phyloP scores from a whole-genome alignment of 1,140 invertebrate genomes.

The Stegodyphus mimosarum region DNA sequence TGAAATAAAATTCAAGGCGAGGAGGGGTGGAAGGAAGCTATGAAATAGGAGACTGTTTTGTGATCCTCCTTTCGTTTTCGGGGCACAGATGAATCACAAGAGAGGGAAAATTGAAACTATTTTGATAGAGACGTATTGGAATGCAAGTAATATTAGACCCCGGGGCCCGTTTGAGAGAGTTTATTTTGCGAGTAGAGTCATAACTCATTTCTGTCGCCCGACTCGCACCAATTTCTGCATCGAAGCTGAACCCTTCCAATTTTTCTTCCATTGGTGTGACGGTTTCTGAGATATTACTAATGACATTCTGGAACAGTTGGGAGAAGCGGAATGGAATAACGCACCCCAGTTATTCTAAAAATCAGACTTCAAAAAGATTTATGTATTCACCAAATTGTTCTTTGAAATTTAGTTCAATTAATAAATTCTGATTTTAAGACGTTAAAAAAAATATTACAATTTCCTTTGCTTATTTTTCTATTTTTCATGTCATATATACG shows the following conservation, averaged over 20 bases:
- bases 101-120: constrained; percentile 51
- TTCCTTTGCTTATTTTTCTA: too few species aligned
- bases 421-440: too few species aligned
- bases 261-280: constrained; percentile 1
- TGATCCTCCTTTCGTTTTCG: constrained; percentile 21
- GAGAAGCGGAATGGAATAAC: too few species aligned
- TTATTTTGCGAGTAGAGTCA: constrained; percentile 29
- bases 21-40: background rate
- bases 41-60: constrained; percentile 54
- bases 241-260: background rate
- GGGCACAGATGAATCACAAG: constrained; percentile 32
- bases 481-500: too few species aligned
- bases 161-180: constrained; percentile 44
- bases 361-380: too few species aligned
- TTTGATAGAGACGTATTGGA: constrained; percentile 58
- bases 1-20: background rate
- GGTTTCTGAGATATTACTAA: background rate
- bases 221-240: background rate
- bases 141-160: constrained; percentile 61
- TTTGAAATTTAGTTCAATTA: too few species aligned
- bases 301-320: background rate
- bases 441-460: too few species aligned
- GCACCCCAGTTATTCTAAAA: too few species aligned
- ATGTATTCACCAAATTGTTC: too few species aligned
- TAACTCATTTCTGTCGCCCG: constrained; percentile 5